phyloP scores from a whole-genome alignment of 2,113 vertebrate species.

The Pampusana beccarii region DNA sequence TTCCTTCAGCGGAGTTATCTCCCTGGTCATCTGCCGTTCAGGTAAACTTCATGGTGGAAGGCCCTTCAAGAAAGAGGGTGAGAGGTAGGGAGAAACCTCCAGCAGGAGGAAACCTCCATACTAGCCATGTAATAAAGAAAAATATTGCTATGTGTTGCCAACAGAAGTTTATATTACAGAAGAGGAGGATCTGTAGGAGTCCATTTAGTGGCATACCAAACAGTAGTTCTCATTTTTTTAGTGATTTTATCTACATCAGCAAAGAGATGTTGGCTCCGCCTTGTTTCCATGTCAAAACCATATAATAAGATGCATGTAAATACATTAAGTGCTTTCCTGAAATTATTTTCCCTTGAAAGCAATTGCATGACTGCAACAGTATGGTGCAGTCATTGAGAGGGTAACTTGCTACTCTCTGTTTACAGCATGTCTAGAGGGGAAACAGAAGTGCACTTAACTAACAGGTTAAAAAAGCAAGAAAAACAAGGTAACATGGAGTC shows the following conservation, averaged over 20 bases:
- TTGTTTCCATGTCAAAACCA: neutral
- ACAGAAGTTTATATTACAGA: neutral
- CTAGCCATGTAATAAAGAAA: neutral
- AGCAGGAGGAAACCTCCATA: neutral
- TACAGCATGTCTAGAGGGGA: neutral
- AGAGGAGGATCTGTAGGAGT: neutral
- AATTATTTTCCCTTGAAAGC: slow-evolving; percentile 1
- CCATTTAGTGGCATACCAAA: neutral
- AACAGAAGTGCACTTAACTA: neutral
- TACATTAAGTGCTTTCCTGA: neutral
- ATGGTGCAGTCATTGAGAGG: neutral
- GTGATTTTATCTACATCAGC: neutral
- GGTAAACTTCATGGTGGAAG: neutral
- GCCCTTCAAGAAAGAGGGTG: neutral
- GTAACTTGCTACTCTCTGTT: neutral
- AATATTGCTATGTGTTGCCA: neutral
- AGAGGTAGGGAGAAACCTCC: neutral
- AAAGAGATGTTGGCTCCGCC: neutral
- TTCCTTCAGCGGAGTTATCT: slow-evolving; percentile 44
- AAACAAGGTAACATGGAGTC: neutral
- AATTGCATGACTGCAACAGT: neutral
- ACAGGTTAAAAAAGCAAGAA: neutral
- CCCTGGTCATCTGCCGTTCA: neutral
- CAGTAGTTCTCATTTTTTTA: neutral
- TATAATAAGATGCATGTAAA: slow-evolving; percentile 2